phyloP scores from a whole-genome alignment of 2,113 vertebrate species.

The Thermophis baileyi region DNA sequence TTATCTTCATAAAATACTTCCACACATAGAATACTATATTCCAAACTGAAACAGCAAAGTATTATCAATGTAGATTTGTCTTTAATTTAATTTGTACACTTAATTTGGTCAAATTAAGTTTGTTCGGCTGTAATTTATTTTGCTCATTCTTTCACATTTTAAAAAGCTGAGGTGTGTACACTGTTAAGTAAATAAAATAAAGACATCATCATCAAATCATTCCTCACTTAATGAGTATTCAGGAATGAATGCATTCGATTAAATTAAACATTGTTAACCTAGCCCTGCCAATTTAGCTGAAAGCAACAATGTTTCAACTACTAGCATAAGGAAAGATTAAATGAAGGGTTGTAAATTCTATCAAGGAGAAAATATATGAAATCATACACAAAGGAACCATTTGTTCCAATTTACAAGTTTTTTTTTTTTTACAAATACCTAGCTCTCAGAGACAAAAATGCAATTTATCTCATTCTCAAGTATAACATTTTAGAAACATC shows the following conservation, averaged over 20 bases:
- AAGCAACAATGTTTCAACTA: constrained; percentile 10
- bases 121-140: constrained; percentile 8
- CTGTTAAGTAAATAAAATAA: neutral
- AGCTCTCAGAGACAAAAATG: constrained; percentile 24
- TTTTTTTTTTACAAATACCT: constrained; percentile 22
- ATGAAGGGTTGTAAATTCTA: constrained; percentile 47
- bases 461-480: constrained; percentile 12
- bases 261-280: neutral
- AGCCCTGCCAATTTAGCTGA: neutral
- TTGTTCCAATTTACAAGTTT: constrained; percentile 6
- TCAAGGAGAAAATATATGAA: constrained; percentile 20
- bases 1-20: constrained; percentile 5
- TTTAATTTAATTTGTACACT: neutral
- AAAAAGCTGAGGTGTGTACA: neutral
- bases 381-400: constrained; percentile 29
- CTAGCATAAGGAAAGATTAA: constrained; percentile 32
- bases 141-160: constrained; percentile 29
- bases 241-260: neutral
- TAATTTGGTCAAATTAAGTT: neutral
- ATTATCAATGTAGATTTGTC: neutral
- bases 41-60: constrained; percentile 15
- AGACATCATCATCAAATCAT: neutral
- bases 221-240: neutral
- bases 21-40: constrained; percentile 19
- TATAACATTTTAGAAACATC: constrained; percentile 29